Evolutionary conservation across 2,888 invertebrate genomes (phyloP).

Genomic region (Choreutis nemorana): DNA sequence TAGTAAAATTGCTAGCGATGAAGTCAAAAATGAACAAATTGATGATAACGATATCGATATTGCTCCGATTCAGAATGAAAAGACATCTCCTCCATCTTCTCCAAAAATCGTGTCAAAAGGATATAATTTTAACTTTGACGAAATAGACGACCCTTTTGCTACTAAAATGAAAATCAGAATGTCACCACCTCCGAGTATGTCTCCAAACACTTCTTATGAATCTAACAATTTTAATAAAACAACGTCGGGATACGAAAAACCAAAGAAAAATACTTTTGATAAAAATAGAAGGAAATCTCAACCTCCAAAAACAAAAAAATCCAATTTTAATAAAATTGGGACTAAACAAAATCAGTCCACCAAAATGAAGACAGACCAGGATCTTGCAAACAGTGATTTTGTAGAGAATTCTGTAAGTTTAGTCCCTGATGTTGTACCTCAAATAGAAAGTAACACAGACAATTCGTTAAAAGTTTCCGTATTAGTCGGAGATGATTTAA

Average conservation of each 20-base stretch:
- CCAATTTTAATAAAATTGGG: slow-evolving; percentile 18
- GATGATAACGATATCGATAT: too few species aligned
- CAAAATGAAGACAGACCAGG: not conserved
- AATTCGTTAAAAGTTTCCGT: too few species aligned
- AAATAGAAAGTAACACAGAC: too few species aligned
- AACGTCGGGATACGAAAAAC: slow-evolving; percentile 8
- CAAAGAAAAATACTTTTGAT: slow-evolving; percentile 14
- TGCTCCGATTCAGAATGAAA: slow-evolving; percentile 1
- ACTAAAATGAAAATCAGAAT: slow-evolving; percentile 14
- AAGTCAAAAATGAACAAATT: slow-evolving; percentile 7
- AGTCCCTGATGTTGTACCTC: too few species aligned
- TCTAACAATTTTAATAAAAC: slow-evolving; percentile 9
- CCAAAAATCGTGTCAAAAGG: slow-evolving; percentile 40
- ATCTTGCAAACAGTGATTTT: slow-evolving; percentile 3
- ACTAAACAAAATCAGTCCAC: slow-evolving; percentile 2
- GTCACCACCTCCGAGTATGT: slow-evolving; percentile 21
- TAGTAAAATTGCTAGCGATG: slow-evolving; percentile 12
- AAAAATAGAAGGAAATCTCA: slow-evolving; percentile 31
- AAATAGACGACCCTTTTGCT: slow-evolving; percentile 15
- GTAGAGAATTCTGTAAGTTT: too few species aligned
- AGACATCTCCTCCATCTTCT: slow-evolving; percentile 19
- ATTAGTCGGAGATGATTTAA: too few species aligned
- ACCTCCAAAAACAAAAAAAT: slow-evolving; percentile 21
- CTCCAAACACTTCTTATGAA: slow-evolving; percentile 13
- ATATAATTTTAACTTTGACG: slow-evolving; percentile 32